Percentiles rank a stretch among this genome's conserved stretches.
Evolutionary conservation across 2,113 vertebrate genomes (phyloP).

Genomic region (Colistium nudipinnis): DNA sequence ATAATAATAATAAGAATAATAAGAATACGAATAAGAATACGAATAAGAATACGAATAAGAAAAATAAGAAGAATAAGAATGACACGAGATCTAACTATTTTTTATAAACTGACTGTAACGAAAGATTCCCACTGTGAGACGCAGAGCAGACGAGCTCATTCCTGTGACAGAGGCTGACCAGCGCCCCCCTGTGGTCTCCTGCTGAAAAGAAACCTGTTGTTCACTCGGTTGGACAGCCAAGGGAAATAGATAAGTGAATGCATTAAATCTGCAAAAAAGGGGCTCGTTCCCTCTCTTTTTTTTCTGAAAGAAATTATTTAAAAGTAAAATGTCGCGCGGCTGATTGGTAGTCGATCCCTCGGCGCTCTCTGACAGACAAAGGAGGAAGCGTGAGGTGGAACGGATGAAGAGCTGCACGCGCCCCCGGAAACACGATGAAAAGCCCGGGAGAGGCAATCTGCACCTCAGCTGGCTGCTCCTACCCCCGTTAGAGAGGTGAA

Average conservation of each 20-base stretch:
- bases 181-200: slow-evolving; percentile 58
- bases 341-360: background rate
- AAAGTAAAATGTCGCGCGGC: background rate
- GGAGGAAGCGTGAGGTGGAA: background rate
- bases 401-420: background rate
- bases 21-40: too few relatives aligned
- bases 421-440: background rate
- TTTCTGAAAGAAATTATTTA: background rate
- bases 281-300: background rate
- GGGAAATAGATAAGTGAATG: background rate
- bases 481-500: too few relatives aligned
- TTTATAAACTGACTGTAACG: too few relatives aligned
- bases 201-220: background rate
- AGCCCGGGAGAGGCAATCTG: background rate
- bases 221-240: background rate
- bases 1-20: too few relatives aligned
- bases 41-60: too few relatives aligned
- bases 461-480: rapidly evolving
- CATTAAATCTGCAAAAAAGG: background rate
- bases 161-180: background rate
- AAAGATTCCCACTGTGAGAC: too few relatives aligned
- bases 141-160: too few relatives aligned
- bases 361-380: background rate
- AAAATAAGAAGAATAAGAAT: too few relatives aligned
- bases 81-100: background rate